A percentile compares a stretch with the other conserved stretches of the same genome.
phyloP scores from a whole-genome alignment of 2,888 invertebrate genomes.

The Odontomyia ornata region DNA sequence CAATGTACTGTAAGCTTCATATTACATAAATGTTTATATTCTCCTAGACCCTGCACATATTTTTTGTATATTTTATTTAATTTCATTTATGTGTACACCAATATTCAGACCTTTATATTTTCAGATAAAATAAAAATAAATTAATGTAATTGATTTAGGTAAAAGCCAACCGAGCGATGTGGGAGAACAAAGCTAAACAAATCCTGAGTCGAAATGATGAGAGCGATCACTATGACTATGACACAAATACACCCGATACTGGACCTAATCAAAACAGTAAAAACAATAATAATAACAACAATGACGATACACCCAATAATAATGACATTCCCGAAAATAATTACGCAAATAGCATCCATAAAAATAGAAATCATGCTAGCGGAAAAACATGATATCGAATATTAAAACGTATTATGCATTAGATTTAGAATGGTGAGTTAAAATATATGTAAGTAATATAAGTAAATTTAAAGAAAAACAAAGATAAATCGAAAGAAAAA shows the following conservation, averaged over 20 bases:
- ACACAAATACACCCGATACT: constrained; percentile 49
- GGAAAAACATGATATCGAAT: constrained; percentile 54
- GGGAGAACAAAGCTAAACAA: constrained; percentile 64
- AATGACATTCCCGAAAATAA: constrained; percentile 48
- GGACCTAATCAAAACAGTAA: constrained; percentile 49
- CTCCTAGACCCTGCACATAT: constrained; percentile 12
- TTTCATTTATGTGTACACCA: neutral
- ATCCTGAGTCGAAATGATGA: constrained; percentile 56
- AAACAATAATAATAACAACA: constrained; percentile 46
- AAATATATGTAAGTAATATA: constrained; percentile 15
- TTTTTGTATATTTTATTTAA: neutral
- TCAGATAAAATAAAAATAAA: neutral
- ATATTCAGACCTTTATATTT: neutral
- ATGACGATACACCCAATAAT: constrained; percentile 17
- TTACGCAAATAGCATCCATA: neutral
- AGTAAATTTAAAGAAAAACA: constrained; percentile 4
- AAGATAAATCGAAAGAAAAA: neutral
- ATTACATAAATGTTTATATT: too few relatives aligned
- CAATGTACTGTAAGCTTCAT: constrained; percentile 12
- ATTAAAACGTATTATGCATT: constrained; percentile 53
- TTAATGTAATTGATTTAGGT: constrained; percentile 54
- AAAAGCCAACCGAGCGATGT: constrained; percentile 63
- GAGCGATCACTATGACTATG: constrained; percentile 56
- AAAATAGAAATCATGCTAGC: constrained; percentile 35
- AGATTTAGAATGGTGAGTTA: constrained; percentile 38